A percentile compares a stretch with the other conserved stretches of the same genome.
These are phyloP conservation scores for Aphyosemion australe DNA, from an alignment of 2,113 vertebrate species.

Conservation along the genomic window DNA sequence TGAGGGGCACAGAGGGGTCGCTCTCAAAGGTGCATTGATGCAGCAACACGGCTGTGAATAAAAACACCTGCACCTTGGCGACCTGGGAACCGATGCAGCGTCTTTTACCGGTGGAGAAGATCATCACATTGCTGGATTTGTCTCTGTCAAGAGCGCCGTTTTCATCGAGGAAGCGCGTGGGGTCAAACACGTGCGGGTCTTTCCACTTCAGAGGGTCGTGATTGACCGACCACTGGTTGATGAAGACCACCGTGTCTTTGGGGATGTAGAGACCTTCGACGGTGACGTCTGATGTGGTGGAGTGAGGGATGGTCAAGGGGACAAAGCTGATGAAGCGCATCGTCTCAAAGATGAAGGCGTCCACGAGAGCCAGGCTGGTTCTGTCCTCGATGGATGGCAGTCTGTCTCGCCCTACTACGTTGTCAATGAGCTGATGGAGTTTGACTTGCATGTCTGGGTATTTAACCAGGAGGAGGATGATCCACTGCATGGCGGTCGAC, in stretches of 20 bases:
- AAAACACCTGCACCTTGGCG: constrained; percentile 83
- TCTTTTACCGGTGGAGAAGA: constrained; percentile 85
- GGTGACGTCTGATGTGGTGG: constrained; percentile 83
- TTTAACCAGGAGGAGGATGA: constrained; percentile 83
- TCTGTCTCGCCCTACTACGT: constrained; percentile 78
- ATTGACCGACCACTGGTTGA: constrained; percentile 92
- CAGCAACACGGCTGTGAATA: constrained; percentile 82
- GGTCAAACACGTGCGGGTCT: constrained; percentile 83
- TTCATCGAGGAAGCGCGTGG: constrained; percentile 79
- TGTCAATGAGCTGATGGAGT: constrained; percentile 83
- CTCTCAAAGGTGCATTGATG: constrained; percentile 84
- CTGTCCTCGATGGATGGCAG: constrained; percentile 80
- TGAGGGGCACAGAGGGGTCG: constrained; percentile 70
- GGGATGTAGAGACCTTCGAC: constrained; percentile 85
- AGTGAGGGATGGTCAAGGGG: constrained; percentile 88
- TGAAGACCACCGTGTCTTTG: constrained; percentile 85
- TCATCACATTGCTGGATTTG: constrained; percentile 78
- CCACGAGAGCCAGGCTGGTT: constrained; percentile 74
- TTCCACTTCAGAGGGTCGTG: constrained; percentile 84
- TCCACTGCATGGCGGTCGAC: constrained; percentile 82
- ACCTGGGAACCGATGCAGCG: constrained; percentile 86
- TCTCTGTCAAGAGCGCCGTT: constrained; percentile 76
- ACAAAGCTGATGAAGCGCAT: constrained; percentile 89
- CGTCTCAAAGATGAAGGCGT: constrained; percentile 87
- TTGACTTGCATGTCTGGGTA: constrained; percentile 78